Conservation (phyloP, 2,888 invertebrate genomes). For the Cryptocheilus praepositus region DNA sequence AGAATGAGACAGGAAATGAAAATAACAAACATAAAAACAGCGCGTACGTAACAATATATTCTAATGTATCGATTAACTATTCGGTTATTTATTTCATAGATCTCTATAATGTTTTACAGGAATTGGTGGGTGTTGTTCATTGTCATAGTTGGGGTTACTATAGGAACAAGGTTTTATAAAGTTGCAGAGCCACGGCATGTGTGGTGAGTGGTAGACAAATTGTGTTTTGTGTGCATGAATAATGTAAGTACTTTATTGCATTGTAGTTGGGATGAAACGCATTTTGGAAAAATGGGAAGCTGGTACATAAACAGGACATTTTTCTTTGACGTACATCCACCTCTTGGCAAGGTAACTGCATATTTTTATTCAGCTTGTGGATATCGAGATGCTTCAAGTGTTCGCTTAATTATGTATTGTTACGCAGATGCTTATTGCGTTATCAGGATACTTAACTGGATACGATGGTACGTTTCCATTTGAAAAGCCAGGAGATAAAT, state of each 20-base stretch:
- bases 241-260: not conserved
- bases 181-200: slow-evolving; percentile 95
- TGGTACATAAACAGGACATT: slow-evolving; percentile 98
- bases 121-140: slow-evolving; percentile 83
- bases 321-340: slow-evolving; percentile 99
- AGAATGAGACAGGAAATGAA: not conserved
- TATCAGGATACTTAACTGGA: slow-evolving; percentile 93
- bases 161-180: slow-evolving; percentile 90
- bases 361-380: not conserved
- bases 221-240: not conserved
- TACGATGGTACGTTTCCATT: slow-evolving; percentile 96
- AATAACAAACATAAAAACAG: not conserved
- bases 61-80: not conserved
- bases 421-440: slow-evolving; percentile 92
- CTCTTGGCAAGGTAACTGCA: slow-evolving; percentile 90
- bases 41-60: not conserved
- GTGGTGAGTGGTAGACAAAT: slow-evolving; percentile 80
- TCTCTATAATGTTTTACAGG: slow-evolving; percentile 51
- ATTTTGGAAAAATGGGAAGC: slow-evolving; percentile 99
- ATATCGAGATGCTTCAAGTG: not conserved
- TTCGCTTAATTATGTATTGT: slow-evolving; percentile 25
- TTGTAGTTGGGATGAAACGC: slow-evolving; percentile 97
- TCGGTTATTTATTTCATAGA: too few relatives aligned
- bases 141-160: slow-evolving; percentile 81
- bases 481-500: slow-evolving; percentile 97